Conservation (phyloP, 1,140 invertebrate genomes). For the Drosophila pandora region DNA sequence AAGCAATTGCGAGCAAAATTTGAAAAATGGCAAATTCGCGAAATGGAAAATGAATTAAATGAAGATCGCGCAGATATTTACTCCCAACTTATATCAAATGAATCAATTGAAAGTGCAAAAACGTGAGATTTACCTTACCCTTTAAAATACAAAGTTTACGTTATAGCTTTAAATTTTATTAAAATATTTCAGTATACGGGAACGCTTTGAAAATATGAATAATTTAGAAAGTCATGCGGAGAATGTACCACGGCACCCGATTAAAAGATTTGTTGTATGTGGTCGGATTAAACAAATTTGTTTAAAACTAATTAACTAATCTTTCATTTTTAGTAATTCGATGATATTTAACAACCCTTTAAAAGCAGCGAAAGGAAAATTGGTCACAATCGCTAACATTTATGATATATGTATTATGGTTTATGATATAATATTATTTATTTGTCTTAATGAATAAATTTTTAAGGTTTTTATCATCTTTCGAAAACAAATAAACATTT, state of each 20-base stretch:
- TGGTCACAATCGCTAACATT: no score
- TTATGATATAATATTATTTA: no score
- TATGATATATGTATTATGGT: no score
- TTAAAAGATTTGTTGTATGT: slow-evolving; percentile 94
- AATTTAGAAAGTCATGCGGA: slow-evolving; percentile 85
- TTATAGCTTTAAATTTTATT: background rate
- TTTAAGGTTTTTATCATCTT: no score
- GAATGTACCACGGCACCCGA: slow-evolving; percentile 87
- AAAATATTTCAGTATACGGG: slow-evolving; percentile 87
- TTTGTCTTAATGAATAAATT: no score
- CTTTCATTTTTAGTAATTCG: background rate
- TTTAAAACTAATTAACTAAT: background rate
- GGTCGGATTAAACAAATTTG: background rate
- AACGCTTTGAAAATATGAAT: slow-evolving; percentile 92
- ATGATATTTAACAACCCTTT: no score
- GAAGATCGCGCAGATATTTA: slow-evolving; percentile 76
- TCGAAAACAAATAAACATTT: no score
- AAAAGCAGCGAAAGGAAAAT: no score
- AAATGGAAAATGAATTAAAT: slow-evolving; percentile 85
- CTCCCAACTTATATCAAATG: slow-evolving; percentile 85
- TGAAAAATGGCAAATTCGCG: slow-evolving; percentile 93
- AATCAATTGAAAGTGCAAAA: slow-evolving; percentile 90
- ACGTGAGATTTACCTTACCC: slow-evolving; percentile 72
- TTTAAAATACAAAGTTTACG: background rate
- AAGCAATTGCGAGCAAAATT: slow-evolving; percentile 95